Conservation (phyloP, 2,113 vertebrate genomes). For the Odontesthes bonariensis region DNA sequence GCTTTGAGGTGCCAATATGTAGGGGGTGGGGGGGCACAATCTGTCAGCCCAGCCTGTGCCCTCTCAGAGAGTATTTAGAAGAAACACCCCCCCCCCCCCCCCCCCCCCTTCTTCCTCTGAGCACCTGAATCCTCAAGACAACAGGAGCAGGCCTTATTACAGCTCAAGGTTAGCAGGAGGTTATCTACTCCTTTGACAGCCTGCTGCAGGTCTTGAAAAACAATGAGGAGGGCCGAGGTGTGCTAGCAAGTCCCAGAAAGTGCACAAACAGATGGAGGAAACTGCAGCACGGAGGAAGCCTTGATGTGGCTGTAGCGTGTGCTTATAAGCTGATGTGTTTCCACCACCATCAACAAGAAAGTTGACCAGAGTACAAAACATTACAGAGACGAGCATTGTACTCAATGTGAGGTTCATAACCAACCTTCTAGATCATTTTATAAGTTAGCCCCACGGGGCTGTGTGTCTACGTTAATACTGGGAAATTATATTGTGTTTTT, state of each 20-base stretch:
- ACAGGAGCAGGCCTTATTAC: constrained; percentile 62
- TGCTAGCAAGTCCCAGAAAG: constrained; percentile 17
- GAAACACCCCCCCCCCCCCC: constrained; percentile 7
- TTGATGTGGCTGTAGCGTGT: constrained; percentile 23
- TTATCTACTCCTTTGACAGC: constrained; percentile 73
- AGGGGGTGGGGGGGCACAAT: constrained; percentile 50
- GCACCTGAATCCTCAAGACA: constrained; percentile 64
- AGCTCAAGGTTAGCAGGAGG: constrained; percentile 80
- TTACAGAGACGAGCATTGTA: background rate
- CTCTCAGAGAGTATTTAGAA: constrained; percentile 41
- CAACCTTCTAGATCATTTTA: too few species aligned
- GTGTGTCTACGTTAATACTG: too few species aligned
- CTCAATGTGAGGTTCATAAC: too few species aligned
- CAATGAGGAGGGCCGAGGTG: background rate
- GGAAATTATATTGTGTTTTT: too few species aligned
- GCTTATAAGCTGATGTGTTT: background rate
- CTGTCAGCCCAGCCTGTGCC: constrained; percentile 71
- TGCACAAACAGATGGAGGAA: constrained; percentile 12
- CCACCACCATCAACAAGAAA: background rate
- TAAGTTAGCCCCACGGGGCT: too few species aligned
- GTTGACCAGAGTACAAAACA: background rate
- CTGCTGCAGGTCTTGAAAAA: constrained; percentile 40
- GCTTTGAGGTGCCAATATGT: constrained; percentile 63
- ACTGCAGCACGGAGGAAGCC: constrained; percentile 15
- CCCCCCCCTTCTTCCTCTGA: constrained; percentile 21